Percentiles rank a stretch among this genome's conserved stretches.
Evolutionary conservation across 2,797 vertebrate genomes (phyloP).

Genomic region (Atherinosoma microstoma): DNA sequence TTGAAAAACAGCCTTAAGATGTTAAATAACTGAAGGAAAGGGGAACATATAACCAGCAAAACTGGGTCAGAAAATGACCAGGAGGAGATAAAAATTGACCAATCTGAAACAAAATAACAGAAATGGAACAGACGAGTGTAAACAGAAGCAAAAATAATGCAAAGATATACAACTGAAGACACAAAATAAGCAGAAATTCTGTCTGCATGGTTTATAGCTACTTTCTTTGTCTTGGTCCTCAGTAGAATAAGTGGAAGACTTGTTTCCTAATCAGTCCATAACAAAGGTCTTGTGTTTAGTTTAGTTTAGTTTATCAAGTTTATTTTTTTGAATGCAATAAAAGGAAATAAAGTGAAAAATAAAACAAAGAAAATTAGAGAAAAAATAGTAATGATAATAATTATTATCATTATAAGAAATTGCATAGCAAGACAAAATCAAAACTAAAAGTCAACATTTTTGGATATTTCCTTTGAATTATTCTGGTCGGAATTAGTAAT

Average conservation of each 20-base stretch:
- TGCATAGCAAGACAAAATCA: no score
- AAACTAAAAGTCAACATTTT: no score
- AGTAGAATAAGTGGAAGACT: not conserved
- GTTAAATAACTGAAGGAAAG: not conserved
- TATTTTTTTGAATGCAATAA: no score
- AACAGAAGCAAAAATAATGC: not conserved
- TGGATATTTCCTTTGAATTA: no score
- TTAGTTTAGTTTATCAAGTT: no score
- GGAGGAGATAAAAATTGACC: not conserved
- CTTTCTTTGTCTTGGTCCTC: not conserved
- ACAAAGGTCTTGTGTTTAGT: slow-evolving; percentile 25
- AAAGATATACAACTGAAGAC: not conserved
- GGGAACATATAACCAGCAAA: not conserved
- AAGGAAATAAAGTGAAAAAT: no score
- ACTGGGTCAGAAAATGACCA: not conserved
- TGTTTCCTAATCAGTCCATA: not conserved
- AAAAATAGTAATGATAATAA: no score
- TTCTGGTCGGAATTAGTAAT: not conserved
- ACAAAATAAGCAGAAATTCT: not conserved
- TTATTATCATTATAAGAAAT: no score
- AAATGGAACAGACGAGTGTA: not conserved
- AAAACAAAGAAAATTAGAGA: no score
- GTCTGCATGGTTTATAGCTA: not conserved
- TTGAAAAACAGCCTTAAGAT: not conserved
- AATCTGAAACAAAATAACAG: not conserved